Evolutionary conservation across 1,140 invertebrate species (phyloP), one percentile per base, ranked within the genome.

Genomic region (Sycobia sp.): DNA sequence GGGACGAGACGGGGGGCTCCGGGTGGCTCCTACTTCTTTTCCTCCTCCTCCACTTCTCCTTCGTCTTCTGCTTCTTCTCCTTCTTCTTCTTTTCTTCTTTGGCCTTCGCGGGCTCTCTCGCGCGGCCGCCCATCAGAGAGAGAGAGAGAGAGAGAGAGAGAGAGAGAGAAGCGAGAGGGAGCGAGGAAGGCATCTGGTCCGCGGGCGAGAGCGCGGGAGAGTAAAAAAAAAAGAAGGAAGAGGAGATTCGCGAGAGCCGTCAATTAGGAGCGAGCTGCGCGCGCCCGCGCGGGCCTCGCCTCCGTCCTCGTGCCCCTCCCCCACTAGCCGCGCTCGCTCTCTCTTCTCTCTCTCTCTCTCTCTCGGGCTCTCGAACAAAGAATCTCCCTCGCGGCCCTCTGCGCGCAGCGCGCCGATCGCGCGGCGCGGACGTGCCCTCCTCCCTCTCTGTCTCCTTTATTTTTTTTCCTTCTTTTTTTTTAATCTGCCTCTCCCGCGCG

Each of bases 191-290:
- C 59, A 54, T 53, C 59, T 62, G 49, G 47, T 46, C 41, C 50
- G 67, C 32, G 50, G 36, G 67, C 32, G 46, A 41, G 64, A 22
- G 27, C 32, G 29, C 58, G 43, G 65, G 34, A 43, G 57, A n/a
- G n/a, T n/a, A n/a, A n/a, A n/a, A n/a, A n/a, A n/a, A n/a, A n/a
- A n/a, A n/a, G 64, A 60, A 65, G 54, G 38, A 44, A 63, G 39
- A 58, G 60, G 68, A 65, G 65, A 50, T 58, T 54, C 70, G 71
- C 67, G 71, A 72, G 73, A 73, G 72, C 71, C 71, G 74, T 74
- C 70, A 72, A 73, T 69, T 72, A 75, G 74, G 70, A 74, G 68
- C 67, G 69, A 65, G 57, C 62, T 63, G 53, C 58, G 56, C 58
- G 63, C 57, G 67, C 59, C 63, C 65, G 62, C 67, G 63, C 69